phyloP scores from a whole-genome alignment of 2,113 vertebrate genomes.

The Dolichallabes microphthalmus region DNA sequence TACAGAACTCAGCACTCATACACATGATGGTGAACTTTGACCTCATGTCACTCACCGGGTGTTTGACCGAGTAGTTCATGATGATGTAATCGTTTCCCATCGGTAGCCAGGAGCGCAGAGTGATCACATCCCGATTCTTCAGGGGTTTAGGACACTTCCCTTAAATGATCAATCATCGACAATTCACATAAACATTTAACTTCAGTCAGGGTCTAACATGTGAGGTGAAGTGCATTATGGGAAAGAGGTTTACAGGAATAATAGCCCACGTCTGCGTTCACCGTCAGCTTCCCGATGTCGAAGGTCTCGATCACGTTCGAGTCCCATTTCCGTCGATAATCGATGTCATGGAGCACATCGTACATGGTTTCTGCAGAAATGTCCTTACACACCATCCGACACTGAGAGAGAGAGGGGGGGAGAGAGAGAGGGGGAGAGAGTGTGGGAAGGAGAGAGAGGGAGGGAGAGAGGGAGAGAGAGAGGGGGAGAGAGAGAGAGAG shows the following conservation, averaged over 20 bases:
- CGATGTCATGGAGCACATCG: constrained; percentile 91
- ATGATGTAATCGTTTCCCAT: constrained; percentile 94
- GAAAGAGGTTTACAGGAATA: constrained; percentile 80
- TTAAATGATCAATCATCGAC: constrained; percentile 54
- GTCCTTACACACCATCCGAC: constrained; percentile 86
- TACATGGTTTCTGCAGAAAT: constrained; percentile 86
- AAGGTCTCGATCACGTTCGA: constrained; percentile 95
- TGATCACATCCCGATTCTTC: constrained; percentile 92
- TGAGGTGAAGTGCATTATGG: neutral
- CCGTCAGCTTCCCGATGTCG: constrained; percentile 90
- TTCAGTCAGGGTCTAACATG: constrained; percentile 51
- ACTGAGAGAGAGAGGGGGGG: constrained; percentile 69
- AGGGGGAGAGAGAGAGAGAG: neutral
- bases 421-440: neutral
- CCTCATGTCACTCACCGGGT: constrained; percentile 76
- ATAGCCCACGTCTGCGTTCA: constrained; percentile 92
- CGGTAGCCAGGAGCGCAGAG: constrained; percentile 91
- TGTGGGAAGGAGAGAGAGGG: neutral
- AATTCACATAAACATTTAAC: constrained; percentile 76
- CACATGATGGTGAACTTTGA: neutral
- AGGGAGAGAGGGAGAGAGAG: neutral
- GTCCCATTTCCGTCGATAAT: constrained; percentile 93
- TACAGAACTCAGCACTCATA: too few species aligned
- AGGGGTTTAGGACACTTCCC: constrained; percentile 93
- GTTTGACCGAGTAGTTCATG: constrained; percentile 98